Base-by-base conservation (phyloP, 2,888 invertebrate genomes). In the Entomobrya multifasciata region DNA sequence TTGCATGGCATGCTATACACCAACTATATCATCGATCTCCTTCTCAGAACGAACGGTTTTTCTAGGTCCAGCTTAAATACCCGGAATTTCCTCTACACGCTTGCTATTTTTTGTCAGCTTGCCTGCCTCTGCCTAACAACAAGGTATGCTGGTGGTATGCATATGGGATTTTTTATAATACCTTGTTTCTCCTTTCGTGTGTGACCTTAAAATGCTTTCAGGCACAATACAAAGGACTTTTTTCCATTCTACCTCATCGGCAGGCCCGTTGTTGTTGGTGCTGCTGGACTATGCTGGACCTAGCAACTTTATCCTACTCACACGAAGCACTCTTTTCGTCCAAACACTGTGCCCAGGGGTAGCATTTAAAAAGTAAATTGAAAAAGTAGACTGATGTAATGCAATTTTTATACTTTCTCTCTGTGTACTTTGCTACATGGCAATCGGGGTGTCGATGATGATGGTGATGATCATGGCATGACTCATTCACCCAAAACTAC, bases 121-220 rank as follows among this genome's bases (percentile, higher is more conserved):
- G 22, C 36, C 36, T 36, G 27, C 49, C 57, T 52, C 81, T 57
- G 60, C 78, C 74, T 67, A 67, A 67, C 67, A 67, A 67, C 67
- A 67, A 67, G 44, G 47, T 41, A 44, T 20, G 41, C 65, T n/a
- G n/a, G n/a, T n/a, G n/a, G n/a, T n/a, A 62, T 65, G 22, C 70
- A 25, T 22, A 17, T 36, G 36, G 36, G 36, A 36, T 36, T 36
- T 36, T 36, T 8, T 8, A 47, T 41, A 52, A 79, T 65, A 47
- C 36, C 79, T 67, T 36, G 36, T 49, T 55, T 20, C 52, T 27
- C 74, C 8, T 36, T 8, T 36, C 36, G 8, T 36, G 36, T 36
- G 74, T 70, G 81, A 81, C 81, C 81, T 81, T 81, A 72, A n/a
- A 74, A 74, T 52, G 52, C 74, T 74, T 3, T 49, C n/a, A 49